A percentile compares a stretch with the other conserved stretches of the same genome.
Conservation (phyloP, 2,888 invertebrate genomes). For the Tachystola acroxantha region DNA sequence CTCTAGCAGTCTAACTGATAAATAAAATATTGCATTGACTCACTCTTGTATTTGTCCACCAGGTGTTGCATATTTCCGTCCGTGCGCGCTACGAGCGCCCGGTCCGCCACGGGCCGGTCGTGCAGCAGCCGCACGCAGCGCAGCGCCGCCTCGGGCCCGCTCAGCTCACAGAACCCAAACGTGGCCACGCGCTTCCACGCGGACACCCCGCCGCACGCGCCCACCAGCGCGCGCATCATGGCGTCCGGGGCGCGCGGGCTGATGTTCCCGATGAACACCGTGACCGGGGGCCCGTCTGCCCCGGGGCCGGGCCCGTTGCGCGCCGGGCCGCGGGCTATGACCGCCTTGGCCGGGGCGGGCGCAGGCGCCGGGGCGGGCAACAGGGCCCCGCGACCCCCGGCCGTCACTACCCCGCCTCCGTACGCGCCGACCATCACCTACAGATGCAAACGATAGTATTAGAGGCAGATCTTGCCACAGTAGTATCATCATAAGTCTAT, state of each 20-base stretch:
- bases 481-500: neutral
- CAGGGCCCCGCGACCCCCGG: constrained; percentile 27
- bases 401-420: constrained; percentile 26
- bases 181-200: constrained; percentile 99
- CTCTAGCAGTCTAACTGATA: too few relatives aligned
- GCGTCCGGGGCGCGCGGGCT: constrained; percentile 96
- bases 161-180: constrained; percentile 99
- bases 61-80: constrained; percentile 98
- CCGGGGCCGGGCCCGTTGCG: constrained; percentile 56
- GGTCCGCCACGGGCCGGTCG: constrained; percentile 94
- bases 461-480: too few relatives aligned
- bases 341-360: constrained; percentile 53
- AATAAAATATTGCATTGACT: too few relatives aligned
- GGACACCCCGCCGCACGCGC: constrained; percentile 95
- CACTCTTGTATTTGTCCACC: constrained; percentile 94
- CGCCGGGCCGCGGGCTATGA: constrained; percentile 51
- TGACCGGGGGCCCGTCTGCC: constrained; percentile 91
- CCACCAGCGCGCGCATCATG: constrained; percentile 94
- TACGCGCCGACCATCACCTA: constrained; percentile 71
- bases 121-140: constrained; percentile 95
- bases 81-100: constrained; percentile 95
- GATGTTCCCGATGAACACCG: constrained; percentile 95
- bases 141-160: constrained; percentile 94
- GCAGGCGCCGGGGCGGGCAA: constrained; percentile 10
- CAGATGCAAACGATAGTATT: too few relatives aligned